These are phyloP conservation scores for Drosophila cognata DNA, from an alignment of 2,888 invertebrate genomes.

Conservation along the genomic window DNA sequence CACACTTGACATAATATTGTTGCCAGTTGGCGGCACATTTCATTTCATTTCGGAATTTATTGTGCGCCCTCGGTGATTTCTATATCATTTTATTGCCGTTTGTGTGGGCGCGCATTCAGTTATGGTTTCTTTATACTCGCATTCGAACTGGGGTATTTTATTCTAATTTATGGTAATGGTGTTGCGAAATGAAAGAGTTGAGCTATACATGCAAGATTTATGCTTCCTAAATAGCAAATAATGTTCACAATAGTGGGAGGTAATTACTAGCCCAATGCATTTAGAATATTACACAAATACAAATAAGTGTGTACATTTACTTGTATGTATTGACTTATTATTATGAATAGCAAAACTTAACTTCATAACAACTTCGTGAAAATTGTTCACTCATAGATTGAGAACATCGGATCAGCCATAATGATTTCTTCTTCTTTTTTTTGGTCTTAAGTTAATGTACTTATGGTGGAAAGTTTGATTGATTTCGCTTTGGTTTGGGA, in stretches of 20 bases:
- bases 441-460: not conserved
- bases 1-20: constrained; percentile 64
- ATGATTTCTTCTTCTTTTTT: not conserved
- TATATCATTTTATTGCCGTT: constrained; percentile 63
- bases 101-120: constrained; percentile 51
- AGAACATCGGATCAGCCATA: not conserved
- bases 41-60: constrained; percentile 60
- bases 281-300: not conserved
- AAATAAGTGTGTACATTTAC: not conserved
- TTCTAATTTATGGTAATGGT: constrained; percentile 42
- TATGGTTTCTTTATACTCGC: constrained; percentile 30
- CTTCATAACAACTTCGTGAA: not conserved
- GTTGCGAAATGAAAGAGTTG: constrained; percentile 44
- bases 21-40: constrained; percentile 62
- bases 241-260: not conserved
- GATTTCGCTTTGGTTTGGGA: not conserved
- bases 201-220: constrained; percentile 5
- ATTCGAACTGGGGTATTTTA: constrained; percentile 2
- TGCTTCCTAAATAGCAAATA: not conserved
- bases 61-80: constrained; percentile 58
- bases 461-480: not conserved
- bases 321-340: not conserved
- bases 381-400: not conserved
- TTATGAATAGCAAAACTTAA: not conserved
- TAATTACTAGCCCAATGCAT: not conserved